Percentiles rank a stretch among this genome's conserved stretches.
Conservation (phyloP, 2,113 vertebrate genomes). For the Vombatus ursinus region DNA sequence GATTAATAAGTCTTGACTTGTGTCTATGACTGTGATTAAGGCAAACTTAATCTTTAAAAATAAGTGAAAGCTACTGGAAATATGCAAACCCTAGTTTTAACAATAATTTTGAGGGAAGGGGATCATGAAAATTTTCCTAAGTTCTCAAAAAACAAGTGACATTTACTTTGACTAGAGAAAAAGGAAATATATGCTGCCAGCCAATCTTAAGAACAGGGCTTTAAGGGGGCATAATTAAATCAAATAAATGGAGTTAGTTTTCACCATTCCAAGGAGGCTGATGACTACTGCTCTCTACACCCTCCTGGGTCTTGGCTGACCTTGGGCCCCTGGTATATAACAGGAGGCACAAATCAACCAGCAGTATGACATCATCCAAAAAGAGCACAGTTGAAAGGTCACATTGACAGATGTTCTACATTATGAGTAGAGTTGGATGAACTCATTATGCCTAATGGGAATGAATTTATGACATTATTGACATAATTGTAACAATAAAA, state of each 20-base stretch:
- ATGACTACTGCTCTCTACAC: background rate
- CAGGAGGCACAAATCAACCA: slow-evolving; percentile 54
- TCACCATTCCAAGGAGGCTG: background rate
- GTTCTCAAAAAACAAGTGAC: background rate
- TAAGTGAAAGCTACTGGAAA: background rate
- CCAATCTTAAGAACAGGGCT: background rate
- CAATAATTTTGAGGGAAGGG: background rate
- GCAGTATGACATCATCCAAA: slow-evolving; percentile 54
- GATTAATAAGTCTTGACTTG: background rate
- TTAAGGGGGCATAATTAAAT: background rate
- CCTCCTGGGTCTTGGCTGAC: background rate
- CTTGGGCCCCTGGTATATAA: background rate
- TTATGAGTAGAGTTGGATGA: slow-evolving; percentile 67
- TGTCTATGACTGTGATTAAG: background rate
- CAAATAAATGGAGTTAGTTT: background rate
- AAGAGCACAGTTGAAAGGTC: slow-evolving; percentile 57
- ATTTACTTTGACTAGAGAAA: background rate
- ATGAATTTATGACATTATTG: slow-evolving; percentile 67
- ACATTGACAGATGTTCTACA: slow-evolving; percentile 64
- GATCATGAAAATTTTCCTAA: background rate
- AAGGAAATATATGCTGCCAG: background rate
- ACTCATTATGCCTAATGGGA: slow-evolving; percentile 73
- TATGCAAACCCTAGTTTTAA: background rate
- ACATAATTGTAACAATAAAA: slow-evolving; percentile 64
- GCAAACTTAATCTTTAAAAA: background rate